Evolutionary conservation across 2,113 vertebrate genomes (phyloP), one percentile per base, ranked within the genome.

Genomic region (Mohoua ochrocephala): DNA sequence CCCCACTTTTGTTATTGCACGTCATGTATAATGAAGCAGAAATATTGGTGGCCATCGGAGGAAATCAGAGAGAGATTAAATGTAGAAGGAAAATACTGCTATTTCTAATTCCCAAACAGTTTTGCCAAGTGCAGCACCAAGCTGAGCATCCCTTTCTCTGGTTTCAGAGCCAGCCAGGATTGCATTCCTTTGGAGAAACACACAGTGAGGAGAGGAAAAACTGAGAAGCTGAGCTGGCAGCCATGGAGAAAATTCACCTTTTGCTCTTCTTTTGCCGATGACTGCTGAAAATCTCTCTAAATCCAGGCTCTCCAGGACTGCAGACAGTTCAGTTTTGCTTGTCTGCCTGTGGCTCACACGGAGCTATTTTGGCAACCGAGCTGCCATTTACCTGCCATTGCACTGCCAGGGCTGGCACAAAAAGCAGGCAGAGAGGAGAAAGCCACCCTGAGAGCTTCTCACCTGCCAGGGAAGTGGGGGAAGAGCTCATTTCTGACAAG

Each of bases 41-140:
- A 91, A 68, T 17, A 54, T 14, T 33, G 26, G 78, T 7, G 41
- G n/a, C 79, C n/a, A 7, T n/a, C 0, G 2, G 83, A 76, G 49
- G 77, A 83, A 94, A 91, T 71, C 63, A 77, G 41, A 76, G 75
- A 4, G 4, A 33, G 13, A 27, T 56, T 50, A 56, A 80, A 44
- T 0, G 2, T 0, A 15, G 52, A 60, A 57, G 70, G n/a, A 35
- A 71, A 63, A 52, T 0, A 10, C 56, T 49, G 50, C 64, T 64
- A 3, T 71, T 65, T 33, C 77, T 53, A 59, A 54, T 74, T 89
- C 31, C 76, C 60, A 35, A 37, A 15, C 27, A 78, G 59, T 26
- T 35, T 64, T 85, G 31, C n/a, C 7, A 7, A 75, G 73, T 0
- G 8, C 53, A 74, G 60, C 10, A 4, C 44, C 2, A 0, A 19